Base-by-base conservation (phyloP, 2,888 invertebrate species). In the Agriotes lineatus region DNA sequence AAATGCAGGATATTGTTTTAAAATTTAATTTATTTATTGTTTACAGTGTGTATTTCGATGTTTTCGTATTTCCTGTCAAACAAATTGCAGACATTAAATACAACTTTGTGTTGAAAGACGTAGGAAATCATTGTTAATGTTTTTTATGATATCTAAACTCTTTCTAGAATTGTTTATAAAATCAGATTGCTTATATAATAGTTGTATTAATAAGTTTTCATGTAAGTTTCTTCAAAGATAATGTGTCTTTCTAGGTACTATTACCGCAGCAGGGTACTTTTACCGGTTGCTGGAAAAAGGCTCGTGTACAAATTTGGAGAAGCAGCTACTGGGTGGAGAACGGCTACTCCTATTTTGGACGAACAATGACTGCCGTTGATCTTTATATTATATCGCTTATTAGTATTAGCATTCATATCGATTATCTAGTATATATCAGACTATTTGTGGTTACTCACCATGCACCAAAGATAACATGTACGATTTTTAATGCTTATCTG, bases 221-320 rank as follows among this genome's bases (percentile, higher is more conserved):
- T n/a, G n/a, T n/a, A n/a, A n/a, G n/a, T n/a, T n/a, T n/a, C n/a
- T n/a, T n/a, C n/a, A n/a, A n/a, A n/a, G n/a, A n/a, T n/a, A n/a
- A n/a, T n/a, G n/a, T n/a, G n/a, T n/a, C n/a, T n/a, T 45, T 69
- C 64, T 52, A 90, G 94, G 82, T 94, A 94, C 83, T 93, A 94
- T 84, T 94, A 94, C 85, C 89, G 91, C 79, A 91, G 91, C 77
- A 85, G 89, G 74, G 92, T 93, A 18, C 88, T 94, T 63, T 88
- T 90, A 57, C 92, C 94, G 2, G 94, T 94, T 7, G 88, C 91
- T 65, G 92, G 92, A 9, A 89, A 91, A 42, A 87, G 93, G 57
- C 86, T 94, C 71, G 93, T 94, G 56, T 94, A 94, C 85, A 91
- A 93, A 82, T 94, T 94, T 84, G 94, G 94, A 0, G 90, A 90